These are phyloP conservation scores for Cynocephalus volans DNA, from an alignment of 2,113 vertebrate species.

Conservation along the genomic window DNA sequence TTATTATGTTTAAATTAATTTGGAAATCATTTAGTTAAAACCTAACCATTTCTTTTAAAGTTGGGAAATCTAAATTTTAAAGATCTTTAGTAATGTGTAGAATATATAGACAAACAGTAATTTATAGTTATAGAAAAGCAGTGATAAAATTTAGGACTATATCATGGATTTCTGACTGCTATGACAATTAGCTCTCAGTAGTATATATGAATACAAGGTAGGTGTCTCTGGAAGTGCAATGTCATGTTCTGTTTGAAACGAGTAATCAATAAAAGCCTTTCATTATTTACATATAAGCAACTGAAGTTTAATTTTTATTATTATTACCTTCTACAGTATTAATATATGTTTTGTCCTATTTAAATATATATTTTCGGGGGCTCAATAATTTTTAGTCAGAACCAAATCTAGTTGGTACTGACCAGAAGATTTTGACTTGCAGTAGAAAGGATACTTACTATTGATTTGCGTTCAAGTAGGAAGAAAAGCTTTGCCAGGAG, in stretches of 20 bases:
- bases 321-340: background rate
- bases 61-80: background rate
- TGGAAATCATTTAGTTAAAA: background rate
- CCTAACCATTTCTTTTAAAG: background rate
- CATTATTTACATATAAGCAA: background rate
- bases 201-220: background rate
- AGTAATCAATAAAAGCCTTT: background rate
- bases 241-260: background rate
- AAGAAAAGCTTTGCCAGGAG: background rate
- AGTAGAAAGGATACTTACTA: background rate
- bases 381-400: background rate
- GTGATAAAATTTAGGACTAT: background rate
- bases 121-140: background rate
- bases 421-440: background rate
- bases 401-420: background rate
- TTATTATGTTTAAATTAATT: background rate
- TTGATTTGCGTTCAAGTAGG: background rate
- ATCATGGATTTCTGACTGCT: background rate
- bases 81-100: background rate
- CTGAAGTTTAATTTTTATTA: background rate
- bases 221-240: background rate
- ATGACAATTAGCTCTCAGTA: background rate
- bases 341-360: background rate
- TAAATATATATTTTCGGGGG: background rate
- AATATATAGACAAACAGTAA: background rate